Conservation (phyloP, 1,140 invertebrate genomes). For the Propsilocerus akamusi region DNA sequence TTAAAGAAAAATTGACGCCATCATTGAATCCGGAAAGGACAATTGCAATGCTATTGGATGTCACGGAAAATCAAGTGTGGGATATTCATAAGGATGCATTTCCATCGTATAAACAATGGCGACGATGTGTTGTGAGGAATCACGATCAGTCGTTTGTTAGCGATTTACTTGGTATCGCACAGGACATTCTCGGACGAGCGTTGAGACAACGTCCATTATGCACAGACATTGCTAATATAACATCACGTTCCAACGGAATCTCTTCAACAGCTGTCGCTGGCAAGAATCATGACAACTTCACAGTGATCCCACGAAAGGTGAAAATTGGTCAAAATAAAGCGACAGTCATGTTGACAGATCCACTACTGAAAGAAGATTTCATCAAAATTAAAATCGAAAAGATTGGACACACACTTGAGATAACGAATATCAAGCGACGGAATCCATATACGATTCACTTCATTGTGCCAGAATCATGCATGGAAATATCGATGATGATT, state of each 20-base stretch:
- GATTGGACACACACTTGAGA: slow-evolving; percentile 54
- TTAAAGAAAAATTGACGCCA: slow-evolving; percentile 32
- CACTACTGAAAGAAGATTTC: slow-evolving; percentile 48
- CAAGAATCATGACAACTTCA: slow-evolving; percentile 19
- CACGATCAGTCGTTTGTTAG: slow-evolving; percentile 65
- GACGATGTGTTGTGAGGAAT: slow-evolving; percentile 50
- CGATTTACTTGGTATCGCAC: slow-evolving; percentile 54
- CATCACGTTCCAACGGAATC: not conserved
- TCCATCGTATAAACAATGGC: slow-evolving; percentile 53
- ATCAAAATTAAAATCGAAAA: slow-evolving; percentile 57
- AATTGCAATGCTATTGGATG: slow-evolving; percentile 58
- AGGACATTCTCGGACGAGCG: slow-evolving; percentile 47
- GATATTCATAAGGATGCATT: slow-evolving; percentile 40
- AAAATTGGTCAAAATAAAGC: slow-evolving; percentile 53
- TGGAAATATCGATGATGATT: slow-evolving; percentile 64
- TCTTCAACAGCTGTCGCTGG: slow-evolving; percentile 8
- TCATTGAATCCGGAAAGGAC: slow-evolving; percentile 48
- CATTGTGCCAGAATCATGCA: slow-evolving; percentile 52
- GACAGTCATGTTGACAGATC: slow-evolving; percentile 57
- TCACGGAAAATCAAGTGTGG: slow-evolving; percentile 38
- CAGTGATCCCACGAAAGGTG: slow-evolving; percentile 20
- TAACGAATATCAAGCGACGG: slow-evolving; percentile 49
- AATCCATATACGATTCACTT: slow-evolving; percentile 69
- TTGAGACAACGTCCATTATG: slow-evolving; percentile 35
- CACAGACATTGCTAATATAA: slow-evolving; percentile 9